These are phyloP conservation scores for Chelon labrosus DNA, from an alignment of 2,797 vertebrate species.

Conservation along the genomic window DNA sequence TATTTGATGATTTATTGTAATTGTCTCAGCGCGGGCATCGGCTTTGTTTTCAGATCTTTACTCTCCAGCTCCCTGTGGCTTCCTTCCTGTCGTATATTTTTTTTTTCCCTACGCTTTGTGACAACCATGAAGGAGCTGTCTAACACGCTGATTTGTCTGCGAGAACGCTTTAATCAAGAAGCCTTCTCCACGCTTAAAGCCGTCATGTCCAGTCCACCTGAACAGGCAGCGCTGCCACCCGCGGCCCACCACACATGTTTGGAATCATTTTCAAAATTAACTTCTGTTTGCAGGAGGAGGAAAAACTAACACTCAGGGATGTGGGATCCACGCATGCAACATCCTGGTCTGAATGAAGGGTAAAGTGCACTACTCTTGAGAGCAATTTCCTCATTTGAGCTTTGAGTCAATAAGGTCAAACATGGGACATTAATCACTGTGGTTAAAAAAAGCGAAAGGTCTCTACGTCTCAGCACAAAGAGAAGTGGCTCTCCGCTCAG, in stretches of 20 bases:
- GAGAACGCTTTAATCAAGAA: conserved; percentile 57
- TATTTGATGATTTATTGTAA: conserved; percentile 72
- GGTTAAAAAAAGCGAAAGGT: conserved; percentile 31
- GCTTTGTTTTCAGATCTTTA: conserved; percentile 67
- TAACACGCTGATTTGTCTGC: conserved; percentile 51
- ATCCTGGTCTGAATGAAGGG: conserved; percentile 48
- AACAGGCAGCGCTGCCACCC: conserved; percentile 29
- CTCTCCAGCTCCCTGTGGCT: conserved; percentile 47
- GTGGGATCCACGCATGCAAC: conserved; percentile 45
- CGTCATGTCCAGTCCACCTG: conserved; percentile 53
- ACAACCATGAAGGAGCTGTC: conserved; percentile 49
- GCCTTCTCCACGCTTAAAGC: conserved; percentile 30
- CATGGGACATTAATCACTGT: conserved; percentile 71
- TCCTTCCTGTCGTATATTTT: conserved; percentile 36
- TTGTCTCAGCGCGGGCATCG: conserved; percentile 53
- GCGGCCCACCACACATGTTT: conserved; percentile 26
- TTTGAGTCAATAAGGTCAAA: conserved; percentile 75
- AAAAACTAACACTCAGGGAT: conserved; percentile 41
- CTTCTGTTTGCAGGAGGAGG: conserved; percentile 18
- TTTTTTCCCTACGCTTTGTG: conserved; percentile 51
- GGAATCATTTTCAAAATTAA: conserved; percentile 24
- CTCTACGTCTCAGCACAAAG: conserved; percentile 32
- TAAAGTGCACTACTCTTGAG: conserved; percentile 66
- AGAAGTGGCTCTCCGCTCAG: conserved; percentile 58
- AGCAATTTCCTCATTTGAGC: conserved; percentile 72